Evolutionary conservation across 2,113 vertebrate species (phyloP), one percentile per base, ranked within the genome.

Genomic region (Uria lomvia): DNA sequence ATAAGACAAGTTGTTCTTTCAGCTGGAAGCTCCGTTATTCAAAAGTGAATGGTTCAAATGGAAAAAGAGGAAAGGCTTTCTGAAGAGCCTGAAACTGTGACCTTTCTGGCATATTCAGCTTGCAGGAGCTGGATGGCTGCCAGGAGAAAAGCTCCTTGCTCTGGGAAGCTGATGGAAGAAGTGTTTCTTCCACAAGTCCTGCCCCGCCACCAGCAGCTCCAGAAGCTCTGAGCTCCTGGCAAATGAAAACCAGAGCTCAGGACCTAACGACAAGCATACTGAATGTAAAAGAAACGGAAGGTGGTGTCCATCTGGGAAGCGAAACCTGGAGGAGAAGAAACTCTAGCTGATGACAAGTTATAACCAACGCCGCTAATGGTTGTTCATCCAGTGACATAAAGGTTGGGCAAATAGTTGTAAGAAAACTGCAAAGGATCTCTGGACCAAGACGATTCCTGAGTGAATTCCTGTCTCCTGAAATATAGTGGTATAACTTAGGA

Each of bases 291-390:
- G 20, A 75, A 81, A 81, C 3, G 8, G 30, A 45, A 92, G 9
- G 14, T 30, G 15, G 8, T 50, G 21, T 40, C 68, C 9, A 6
- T 15, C 12, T 56, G 36, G 27, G 53, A 77, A 79, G 53, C 4
- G 32, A 90, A 70, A 43, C 10, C 5, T 63, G n/a, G 12, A 24
- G 6, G 15, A 85, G 17, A 77, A 74, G 50, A 56, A 86, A 22
- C 21, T 49, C 19, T 17, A 73, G 16, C 23, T 86, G 32, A n/a
- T 45, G 15, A 60, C 68, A 26, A 67, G 4, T 13, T 0, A 0
- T 52, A 80, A 83, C 11, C 30, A 86, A 50, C 36, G 52, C 5
- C 11, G 10, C 18, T 47, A 12, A 29, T n/a, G 24, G 56, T 16
- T 73, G 23, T 15, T 83, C 8, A 34, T 59, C 7, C 26, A 49